A percentile compares a stretch with the other conserved stretches of the same genome.
Evolutionary conservation across 2,113 vertebrate species (phyloP).

Genomic region (Pygoscelis adeliae): DNA sequence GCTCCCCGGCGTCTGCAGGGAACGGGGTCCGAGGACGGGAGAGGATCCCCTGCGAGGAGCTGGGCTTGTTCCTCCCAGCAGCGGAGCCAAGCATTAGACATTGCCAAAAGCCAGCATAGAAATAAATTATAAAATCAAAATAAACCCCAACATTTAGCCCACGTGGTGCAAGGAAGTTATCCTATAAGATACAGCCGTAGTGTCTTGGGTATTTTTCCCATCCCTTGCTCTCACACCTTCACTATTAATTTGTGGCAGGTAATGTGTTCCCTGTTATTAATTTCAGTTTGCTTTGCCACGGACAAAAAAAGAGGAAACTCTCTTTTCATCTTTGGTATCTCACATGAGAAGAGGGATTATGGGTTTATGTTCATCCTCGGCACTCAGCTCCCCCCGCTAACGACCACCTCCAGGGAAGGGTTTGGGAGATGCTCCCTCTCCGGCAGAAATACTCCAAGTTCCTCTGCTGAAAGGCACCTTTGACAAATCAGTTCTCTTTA

Average conservation of each 20-base stretch:
- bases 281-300: not conserved
- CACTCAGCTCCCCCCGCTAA: rapidly evolving
- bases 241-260: not conserved
- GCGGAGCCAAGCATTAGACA: not conserved
- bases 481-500: not conserved
- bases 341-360: not conserved
- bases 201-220: not conserved
- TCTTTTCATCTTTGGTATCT: not conserved
- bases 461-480: constrained; percentile 16
- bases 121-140: not conserved
- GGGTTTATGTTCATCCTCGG: not conserved
- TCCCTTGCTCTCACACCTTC: not conserved
- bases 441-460: not conserved
- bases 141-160: not conserved
- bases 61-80: not conserved
- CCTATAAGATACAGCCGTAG: not conserved
- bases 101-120: not conserved
- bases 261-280: not conserved
- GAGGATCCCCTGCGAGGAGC: not conserved
- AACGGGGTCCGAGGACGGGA: not conserved
- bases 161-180: not conserved
- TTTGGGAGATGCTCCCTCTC: not conserved
- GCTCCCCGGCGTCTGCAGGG: rapidly evolving
- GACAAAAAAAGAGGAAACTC: not conserved
- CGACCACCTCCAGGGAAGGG: not conserved